Base-by-base conservation (phyloP, 2,113 vertebrate genomes). In the Macrotis lagotis region DNA sequence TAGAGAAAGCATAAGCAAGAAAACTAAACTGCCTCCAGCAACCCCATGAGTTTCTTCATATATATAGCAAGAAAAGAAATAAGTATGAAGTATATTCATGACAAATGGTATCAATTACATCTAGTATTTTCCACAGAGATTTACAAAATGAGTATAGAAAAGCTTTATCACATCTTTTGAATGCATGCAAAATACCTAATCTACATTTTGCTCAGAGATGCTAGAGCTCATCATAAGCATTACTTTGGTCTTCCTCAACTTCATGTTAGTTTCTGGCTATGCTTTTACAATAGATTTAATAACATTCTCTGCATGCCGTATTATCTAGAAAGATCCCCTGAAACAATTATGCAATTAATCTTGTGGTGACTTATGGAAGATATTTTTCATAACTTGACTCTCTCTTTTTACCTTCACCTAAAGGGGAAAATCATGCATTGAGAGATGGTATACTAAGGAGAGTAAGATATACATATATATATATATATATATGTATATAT, bases 31-130 rank as follows among this genome's bases (percentile, higher is more conserved):
- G n/a, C 91, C 50, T 97, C 94, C 89, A 93, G 93, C 94, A 95
- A 50, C 14, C 12, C 92, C 44, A 89, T 10, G 19, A 93, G 74
- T 88, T 92, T 12, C 48, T 88, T 94, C 90, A 96, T 94, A 97
- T 97, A 97, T 97, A 96, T 83, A 83, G 90, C 49, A 91, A 5
- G 47, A 49, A 91, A 95, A 90, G 31, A 95, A 95, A 95, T 92
- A 94, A 47, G 53, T 52, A 90, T n/a, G 74, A 92, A 93, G 90
- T 95, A 19, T 95, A 47, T 66, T 66, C 90, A 22, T 95, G 93
- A 97, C 91, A 97, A 94, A 97, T 95, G 92, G 24, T 92, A 88
- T 96, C 83, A 95, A 94, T 97, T 95, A 93, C 37, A 66, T 89
- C 50, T 89, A 95, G 55, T 91, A 97, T 96, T 94, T 22, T 50